phyloP scores from a whole-genome alignment of 2,113 vertebrate genomes.

The Apodemus sylvaticus region DNA sequence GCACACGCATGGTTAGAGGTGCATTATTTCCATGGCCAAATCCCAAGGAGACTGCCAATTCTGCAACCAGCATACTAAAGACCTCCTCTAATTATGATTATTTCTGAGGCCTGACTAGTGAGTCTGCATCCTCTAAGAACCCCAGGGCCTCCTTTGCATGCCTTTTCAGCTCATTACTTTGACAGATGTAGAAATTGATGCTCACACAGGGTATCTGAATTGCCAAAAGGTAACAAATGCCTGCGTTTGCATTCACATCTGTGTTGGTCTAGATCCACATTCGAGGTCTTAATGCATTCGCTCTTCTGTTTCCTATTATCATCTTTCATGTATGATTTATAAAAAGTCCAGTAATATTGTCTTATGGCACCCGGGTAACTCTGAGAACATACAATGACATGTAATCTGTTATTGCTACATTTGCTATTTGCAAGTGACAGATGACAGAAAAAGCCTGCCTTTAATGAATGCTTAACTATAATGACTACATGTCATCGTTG shows the following conservation, averaged over 20 bases:
- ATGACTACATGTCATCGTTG: not conserved
- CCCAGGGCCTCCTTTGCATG: not conserved
- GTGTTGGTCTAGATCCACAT: constrained; percentile 11
- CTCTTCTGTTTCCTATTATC: not conserved
- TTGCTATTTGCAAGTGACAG: constrained; percentile 9
- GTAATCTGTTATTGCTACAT: not conserved
- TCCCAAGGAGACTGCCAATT: not conserved
- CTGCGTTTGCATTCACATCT: not conserved
- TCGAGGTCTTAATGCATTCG: not conserved
- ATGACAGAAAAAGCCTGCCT: constrained; percentile 3
- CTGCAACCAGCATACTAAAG: not conserved
- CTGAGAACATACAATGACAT: constrained; percentile 8
- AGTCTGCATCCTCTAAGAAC: not conserved
- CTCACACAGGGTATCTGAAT: not conserved
- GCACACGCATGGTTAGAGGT: not conserved
- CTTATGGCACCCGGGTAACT: not conserved
- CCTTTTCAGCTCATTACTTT: not conserved
- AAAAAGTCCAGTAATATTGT: not conserved
- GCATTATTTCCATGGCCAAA: not conserved
- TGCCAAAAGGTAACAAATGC: not conserved
- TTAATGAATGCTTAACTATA: not conserved
- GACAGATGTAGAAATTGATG: not conserved
- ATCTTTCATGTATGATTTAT: not conserved
- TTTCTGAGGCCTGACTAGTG: not conserved
- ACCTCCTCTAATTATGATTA: not conserved